These are phyloP conservation scores for Chydorus sphaericus DNA, from an alignment of 2,888 invertebrate species.

Conservation along the genomic window DNA sequence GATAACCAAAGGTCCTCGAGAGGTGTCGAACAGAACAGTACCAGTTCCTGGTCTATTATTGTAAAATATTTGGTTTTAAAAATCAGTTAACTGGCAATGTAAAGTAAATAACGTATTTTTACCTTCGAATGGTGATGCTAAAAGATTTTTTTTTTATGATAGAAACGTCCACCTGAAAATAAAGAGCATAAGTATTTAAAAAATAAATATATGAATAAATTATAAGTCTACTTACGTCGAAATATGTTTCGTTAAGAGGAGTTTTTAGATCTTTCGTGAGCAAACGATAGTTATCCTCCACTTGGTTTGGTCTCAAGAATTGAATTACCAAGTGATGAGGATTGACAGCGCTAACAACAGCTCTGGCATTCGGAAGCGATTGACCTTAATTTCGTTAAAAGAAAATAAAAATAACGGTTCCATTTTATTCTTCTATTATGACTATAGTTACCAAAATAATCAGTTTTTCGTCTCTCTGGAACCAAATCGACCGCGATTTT, in stretches of 20 bases:
- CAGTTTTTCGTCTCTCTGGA: background rate
- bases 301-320: background rate
- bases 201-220: too few species aligned
- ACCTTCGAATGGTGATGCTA: background rate
- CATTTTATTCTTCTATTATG: too few species aligned
- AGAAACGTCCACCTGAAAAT: background rate
- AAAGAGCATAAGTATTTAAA: too few species aligned
- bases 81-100: too few species aligned
- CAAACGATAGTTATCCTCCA: background rate
- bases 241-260: constrained; percentile 5
- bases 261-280: background rate
- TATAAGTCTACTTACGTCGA: background rate
- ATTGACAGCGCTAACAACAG: constrained; percentile 6
- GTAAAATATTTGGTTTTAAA: too few species aligned
- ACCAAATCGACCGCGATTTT: background rate
- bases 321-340: constrained; percentile 7
- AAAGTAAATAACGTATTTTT: too few species aligned
- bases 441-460: constrained; percentile 2
- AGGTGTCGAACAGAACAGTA: constrained; percentile 37
- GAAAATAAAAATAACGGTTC: too few species aligned
- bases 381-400: too few species aligned
- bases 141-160: background rate
- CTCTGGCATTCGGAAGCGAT: background rate
- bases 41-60: background rate
- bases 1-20: constrained; percentile 41